These are phyloP conservation scores for Dendrolimus kikuchii DNA, from an alignment of 1,140 invertebrate species.

Conservation along the genomic window DNA sequence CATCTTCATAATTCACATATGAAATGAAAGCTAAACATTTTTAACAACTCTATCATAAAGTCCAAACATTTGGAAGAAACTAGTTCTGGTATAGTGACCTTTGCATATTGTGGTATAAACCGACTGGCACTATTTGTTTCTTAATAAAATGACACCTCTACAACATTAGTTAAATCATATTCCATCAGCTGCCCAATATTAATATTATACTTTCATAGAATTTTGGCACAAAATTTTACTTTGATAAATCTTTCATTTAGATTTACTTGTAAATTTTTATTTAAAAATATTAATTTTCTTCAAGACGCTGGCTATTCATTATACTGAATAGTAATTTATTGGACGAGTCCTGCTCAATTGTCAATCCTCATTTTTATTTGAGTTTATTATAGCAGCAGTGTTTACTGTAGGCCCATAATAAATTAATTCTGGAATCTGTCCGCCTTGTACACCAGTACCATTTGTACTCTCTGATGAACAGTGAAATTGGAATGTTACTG, in stretches of 20 bases:
- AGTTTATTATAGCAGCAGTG: conserved; percentile 36
- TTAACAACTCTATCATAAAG: conserved; percentile 20
- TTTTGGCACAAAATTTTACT: no score
- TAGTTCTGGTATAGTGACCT: no score
- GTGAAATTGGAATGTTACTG: conserved; percentile 94
- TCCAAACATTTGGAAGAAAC: no score
- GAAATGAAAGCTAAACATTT: conserved; percentile 38
- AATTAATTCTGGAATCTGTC: conserved; percentile 94
- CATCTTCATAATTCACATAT: no score
- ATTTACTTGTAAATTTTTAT: conserved; percentile 3
- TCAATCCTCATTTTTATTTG: conserved; percentile 59
- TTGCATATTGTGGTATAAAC: no score
- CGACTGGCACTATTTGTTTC: no score
- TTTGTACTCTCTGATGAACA: conserved; percentile 95
- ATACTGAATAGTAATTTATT: conserved; percentile 48
- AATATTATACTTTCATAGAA: no score
- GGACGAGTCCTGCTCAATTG: conserved; percentile 35
- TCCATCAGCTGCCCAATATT: no score
- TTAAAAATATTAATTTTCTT: conserved; percentile 4
- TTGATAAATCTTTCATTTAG: conserved; percentile 18
- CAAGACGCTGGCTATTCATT: conserved; percentile 22
- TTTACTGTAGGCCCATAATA: conserved; percentile 86
- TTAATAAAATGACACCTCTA: no score
- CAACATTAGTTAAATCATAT: no score
- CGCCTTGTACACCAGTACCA: conserved; percentile 94